phyloP scores from a whole-genome alignment of 2,797 vertebrate species.

The Discoglossus pictus region DNA sequence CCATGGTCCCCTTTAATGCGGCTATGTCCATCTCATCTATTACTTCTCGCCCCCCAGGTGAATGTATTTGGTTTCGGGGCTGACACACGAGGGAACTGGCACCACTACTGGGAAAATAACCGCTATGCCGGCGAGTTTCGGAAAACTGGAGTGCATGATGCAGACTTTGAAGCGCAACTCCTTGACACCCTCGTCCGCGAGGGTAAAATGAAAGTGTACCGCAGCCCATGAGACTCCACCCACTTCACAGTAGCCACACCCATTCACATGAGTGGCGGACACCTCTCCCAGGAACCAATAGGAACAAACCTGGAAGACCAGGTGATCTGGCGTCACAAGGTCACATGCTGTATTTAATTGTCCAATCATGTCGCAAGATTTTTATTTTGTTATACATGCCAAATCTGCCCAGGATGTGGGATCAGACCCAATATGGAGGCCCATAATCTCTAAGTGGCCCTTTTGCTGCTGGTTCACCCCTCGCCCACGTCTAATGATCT shows the following conservation, averaged over 20 bases:
- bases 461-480: too few relatives aligned
- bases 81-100: slow-evolving; percentile 95
- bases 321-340: too few relatives aligned
- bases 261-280: not conserved
- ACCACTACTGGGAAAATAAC: slow-evolving; percentile 99
- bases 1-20: too few relatives aligned
- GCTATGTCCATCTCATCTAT: not conserved
- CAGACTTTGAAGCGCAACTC: slow-evolving; percentile 94
- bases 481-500: too few relatives aligned
- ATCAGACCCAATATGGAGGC: too few relatives aligned
- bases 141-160: slow-evolving; percentile 95
- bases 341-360: too few relatives aligned
- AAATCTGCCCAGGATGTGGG: not conserved
- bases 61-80: slow-evolving; percentile 98
- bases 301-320: too few relatives aligned
- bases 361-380: too few relatives aligned
- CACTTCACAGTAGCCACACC: too few relatives aligned
- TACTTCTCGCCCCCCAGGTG: slow-evolving; percentile 69
- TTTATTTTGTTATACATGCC: not conserved
- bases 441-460: too few relatives aligned
- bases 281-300: not conserved
- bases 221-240: slow-evolving; percentile 76
- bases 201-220: slow-evolving; percentile 90
- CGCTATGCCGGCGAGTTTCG: slow-evolving; percentile 96
- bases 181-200: slow-evolving; percentile 86